These are phyloP conservation scores for Anniella stebbinsi DNA, from an alignment of 2,797 vertebrate genomes.

Conservation along the genomic window DNA sequence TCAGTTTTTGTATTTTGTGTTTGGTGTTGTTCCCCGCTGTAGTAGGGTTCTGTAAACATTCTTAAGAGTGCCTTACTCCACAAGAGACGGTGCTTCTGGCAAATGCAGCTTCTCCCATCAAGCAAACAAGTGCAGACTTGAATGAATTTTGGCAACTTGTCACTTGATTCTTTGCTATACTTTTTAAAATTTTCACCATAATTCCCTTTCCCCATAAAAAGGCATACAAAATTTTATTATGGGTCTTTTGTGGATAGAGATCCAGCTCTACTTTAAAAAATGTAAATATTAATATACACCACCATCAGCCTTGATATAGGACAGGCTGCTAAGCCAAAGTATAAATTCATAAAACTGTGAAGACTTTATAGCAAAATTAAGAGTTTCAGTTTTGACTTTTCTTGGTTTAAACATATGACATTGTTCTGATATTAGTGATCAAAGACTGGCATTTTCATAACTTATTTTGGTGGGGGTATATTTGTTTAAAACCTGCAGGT, in stretches of 20 bases:
- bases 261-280: background rate
- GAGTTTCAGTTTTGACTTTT: conserved; percentile 5
- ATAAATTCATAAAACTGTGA: background rate
- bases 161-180: background rate
- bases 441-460: background rate
- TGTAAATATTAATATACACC: background rate
- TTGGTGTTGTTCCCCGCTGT: too few relatives aligned
- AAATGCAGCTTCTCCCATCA: background rate
- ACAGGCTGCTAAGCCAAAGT: background rate
- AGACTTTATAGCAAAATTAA: background rate
- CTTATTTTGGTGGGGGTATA: background rate
- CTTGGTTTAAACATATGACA: conserved; percentile 9
- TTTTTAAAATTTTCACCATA: background rate
- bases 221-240: background rate
- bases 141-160: background rate
- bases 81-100: background rate
- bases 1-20: too few relatives aligned
- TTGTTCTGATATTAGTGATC: background rate
- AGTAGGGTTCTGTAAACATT: background rate
- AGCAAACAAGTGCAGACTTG: background rate
- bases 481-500: conserved; percentile 80
- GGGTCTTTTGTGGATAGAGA: background rate
- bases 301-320: background rate
- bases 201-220: background rate
- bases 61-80: background rate